Percentiles rank a stretch among this genome's conserved stretches.
These are phyloP conservation scores for Plodia interpunctella DNA, from an alignment of 1,140 invertebrate genomes.

Conservation along the genomic window DNA sequence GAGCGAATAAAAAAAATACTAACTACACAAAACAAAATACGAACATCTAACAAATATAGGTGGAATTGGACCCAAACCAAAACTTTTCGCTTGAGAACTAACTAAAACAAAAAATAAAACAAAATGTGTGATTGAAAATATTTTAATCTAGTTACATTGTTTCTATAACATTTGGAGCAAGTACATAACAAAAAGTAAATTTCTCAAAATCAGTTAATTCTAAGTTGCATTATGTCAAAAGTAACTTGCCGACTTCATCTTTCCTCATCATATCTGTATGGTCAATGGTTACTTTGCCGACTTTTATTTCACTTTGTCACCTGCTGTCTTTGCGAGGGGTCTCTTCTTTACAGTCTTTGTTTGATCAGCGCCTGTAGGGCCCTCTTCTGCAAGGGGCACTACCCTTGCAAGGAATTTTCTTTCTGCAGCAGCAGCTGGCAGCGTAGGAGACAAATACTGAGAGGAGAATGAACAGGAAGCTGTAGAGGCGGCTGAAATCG, in stretches of 20 bases:
- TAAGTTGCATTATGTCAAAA: background rate
- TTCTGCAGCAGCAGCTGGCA: conserved; percentile 35
- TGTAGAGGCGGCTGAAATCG: conserved; percentile 28
- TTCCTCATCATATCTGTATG: too few relatives aligned
- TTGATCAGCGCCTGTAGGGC: conserved; percentile 39
- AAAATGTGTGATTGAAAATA: background rate
- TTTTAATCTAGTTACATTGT: conserved; percentile 4
- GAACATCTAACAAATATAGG: conserved; percentile 24
- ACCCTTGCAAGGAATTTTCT: conserved; percentile 43
- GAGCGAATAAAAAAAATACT: conserved; percentile 12
- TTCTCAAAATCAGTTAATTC: background rate
- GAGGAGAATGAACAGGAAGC: conserved; percentile 35
- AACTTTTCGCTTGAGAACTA: conserved; percentile 31
- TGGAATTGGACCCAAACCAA: conserved; percentile 66
- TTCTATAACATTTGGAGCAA: conserved; percentile 10
- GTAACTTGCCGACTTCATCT: too few relatives aligned
- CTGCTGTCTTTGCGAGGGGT: too few relatives aligned
- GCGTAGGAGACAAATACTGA: conserved; percentile 33
- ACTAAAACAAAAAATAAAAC: background rate
- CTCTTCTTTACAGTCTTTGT: too few relatives aligned
- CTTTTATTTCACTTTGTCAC: too few relatives aligned
- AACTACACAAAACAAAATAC: conserved; percentile 20
- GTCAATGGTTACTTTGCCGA: too few relatives aligned
- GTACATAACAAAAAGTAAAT: background rate
- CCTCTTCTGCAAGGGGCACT: conserved; percentile 49